Base-by-base conservation (phyloP, 2,888 invertebrate species). In the Melieria picta region DNA sequence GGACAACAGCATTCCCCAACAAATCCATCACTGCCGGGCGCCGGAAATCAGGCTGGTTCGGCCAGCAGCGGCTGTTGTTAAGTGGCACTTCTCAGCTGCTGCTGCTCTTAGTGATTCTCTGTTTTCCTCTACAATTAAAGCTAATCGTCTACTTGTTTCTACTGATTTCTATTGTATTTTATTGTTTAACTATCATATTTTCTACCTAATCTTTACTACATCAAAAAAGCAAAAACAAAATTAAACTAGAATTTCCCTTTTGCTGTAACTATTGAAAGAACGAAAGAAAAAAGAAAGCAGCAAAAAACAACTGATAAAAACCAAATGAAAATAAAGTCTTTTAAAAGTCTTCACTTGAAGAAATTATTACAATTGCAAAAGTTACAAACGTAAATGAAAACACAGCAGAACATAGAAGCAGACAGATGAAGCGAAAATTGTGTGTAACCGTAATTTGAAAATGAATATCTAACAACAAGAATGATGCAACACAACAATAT, bases 1-100 rank as follows among this genome's bases (percentile, higher is more conserved):
- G 99, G 99, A 69, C 98, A 99, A 75, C 98, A 99, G 88, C 98
- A 99, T 89, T 96, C 98, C 75, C 96, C 96, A 71, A 94, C 94
- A 82, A 94, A 92, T 87, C 93, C 94, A 48, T 91, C 92, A 82
- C 88, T 93, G 86, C 91, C 93, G 64, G 93, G 92, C 16, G 91
- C 95, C 74, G 94, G 94, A 78, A 93, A 93, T 74, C 93, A 93
- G 76, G 94, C 94, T 75, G 86, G 87, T 67, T 83, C 85, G 69
- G 93, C 94, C 82, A 93, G 94, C 78, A 95, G 95, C 78, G 96
- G 97, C 85, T 98, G 98, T 89, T 98, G 94, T 91, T 95, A 93
- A 91, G 74, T 77, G 64, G 58, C 74, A 67, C 67, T 65, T 69
- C 58, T 57, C 50, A 74, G 70, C 72, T 69, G 64, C 69, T 70